These are phyloP conservation scores for Haemorhous mexicanus DNA, from an alignment of 2,113 vertebrate species.

Conservation along the genomic window DNA sequence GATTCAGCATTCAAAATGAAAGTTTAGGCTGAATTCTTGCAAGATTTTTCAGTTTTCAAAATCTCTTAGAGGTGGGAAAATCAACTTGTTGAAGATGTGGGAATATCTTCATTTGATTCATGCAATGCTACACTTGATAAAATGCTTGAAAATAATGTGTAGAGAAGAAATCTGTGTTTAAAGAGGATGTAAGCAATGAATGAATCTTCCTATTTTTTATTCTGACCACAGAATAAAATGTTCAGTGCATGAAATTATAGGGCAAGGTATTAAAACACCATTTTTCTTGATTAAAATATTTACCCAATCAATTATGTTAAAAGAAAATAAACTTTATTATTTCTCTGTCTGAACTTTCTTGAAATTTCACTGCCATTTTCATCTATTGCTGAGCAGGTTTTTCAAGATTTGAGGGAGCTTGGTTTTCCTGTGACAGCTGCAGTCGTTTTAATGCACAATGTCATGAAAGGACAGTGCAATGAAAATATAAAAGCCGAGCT, in stretches of 20 bases:
- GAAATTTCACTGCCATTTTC: constrained; percentile 26
- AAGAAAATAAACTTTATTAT: not conserved
- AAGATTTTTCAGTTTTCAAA: not conserved
- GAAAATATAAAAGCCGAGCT: constrained; percentile 61
- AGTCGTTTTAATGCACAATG: constrained; percentile 64
- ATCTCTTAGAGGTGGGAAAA: not conserved
- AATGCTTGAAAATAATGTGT: not conserved
- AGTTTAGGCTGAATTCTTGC: not conserved
- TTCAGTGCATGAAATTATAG: not conserved
- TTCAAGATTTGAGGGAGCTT: constrained; percentile 56
- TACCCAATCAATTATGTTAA: not conserved
- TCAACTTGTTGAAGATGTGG: not conserved
- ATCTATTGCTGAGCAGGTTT: constrained; percentile 23
- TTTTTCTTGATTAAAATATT: not conserved
- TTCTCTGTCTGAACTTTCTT: constrained; percentile 13
- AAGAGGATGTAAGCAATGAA: not conserved
- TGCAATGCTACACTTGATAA: not conserved
- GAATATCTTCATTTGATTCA: not conserved
- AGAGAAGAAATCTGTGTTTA: not conserved
- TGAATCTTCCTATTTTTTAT: not conserved
- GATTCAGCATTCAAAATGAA: not conserved
- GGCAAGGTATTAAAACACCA: not conserved
- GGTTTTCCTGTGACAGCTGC: constrained; percentile 58
- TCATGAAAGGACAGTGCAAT: constrained; percentile 63
- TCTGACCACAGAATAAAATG: not conserved